Percentiles rank a stretch among this genome's conserved stretches.
phyloP scores from a whole-genome alignment of 2,888 invertebrate species.

The Candidula unifasciata region DNA sequence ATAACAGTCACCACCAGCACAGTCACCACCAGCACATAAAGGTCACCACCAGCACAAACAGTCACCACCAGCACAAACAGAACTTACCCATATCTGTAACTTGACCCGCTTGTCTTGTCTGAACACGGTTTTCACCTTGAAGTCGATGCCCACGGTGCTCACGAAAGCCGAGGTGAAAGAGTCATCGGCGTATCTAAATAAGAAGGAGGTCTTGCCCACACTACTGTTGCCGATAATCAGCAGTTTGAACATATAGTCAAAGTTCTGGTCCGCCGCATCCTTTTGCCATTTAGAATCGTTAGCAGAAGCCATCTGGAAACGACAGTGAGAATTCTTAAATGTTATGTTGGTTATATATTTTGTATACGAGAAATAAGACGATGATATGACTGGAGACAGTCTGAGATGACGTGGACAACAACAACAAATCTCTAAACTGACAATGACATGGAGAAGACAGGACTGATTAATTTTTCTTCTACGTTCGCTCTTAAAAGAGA shows the following conservation, averaged over 20 bases:
- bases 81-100: conserved; percentile 88
- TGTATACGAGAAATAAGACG: too few species aligned
- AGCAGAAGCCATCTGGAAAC: conserved; percentile 76
- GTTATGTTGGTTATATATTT: too few species aligned
- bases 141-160: conserved; percentile 99
- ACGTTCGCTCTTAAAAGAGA: too few species aligned
- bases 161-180: conserved; percentile 99
- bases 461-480: too few species aligned
- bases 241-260: conserved; percentile 79
- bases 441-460: too few species aligned
- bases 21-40: too few species aligned
- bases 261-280: conserved; percentile 79
- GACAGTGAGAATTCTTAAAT: too few species aligned
- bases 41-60: not conserved
- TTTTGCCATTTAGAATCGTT: conserved; percentile 78
- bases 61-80: not conserved
- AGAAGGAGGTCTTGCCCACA: conserved; percentile 98
- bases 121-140: conserved; percentile 99
- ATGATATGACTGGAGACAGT: too few species aligned
- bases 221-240: conserved; percentile 79
- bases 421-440: too few species aligned
- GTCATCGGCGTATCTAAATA: conserved; percentile 99
- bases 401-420: too few species aligned
- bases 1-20: too few species aligned
- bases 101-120: conserved; percentile 99